Conservation (phyloP, 2,797 vertebrate species). For the Australoheros facetus region DNA sequence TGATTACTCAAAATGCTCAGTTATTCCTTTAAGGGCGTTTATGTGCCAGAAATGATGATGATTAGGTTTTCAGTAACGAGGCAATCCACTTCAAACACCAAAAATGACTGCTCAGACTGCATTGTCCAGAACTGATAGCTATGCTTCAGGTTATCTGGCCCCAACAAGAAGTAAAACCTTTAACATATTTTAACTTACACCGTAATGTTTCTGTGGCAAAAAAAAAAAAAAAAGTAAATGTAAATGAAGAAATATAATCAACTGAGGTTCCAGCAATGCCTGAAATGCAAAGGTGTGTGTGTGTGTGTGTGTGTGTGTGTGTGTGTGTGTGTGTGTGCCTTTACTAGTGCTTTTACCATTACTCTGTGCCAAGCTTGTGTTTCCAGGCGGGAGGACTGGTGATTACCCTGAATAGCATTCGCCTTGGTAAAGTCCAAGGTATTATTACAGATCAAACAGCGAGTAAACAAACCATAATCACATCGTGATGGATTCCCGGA, state of each 20-base stretch:
- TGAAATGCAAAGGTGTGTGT: background rate
- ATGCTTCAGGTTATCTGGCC: background rate
- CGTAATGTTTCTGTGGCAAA: background rate
- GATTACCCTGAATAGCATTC: conserved; percentile 18
- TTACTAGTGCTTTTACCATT: conserved; percentile 3
- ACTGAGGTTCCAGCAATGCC: background rate
- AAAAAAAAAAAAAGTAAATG: background rate
- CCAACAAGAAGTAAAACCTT: background rate
- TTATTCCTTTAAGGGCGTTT: conserved; percentile 4
- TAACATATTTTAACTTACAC: background rate
- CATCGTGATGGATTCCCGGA: conserved; percentile 29
- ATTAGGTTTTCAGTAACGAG: background rate
- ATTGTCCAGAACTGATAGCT: background rate
- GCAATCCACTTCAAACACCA: background rate
- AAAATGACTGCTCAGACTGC: background rate
- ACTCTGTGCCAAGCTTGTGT: background rate
- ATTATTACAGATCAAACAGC: conserved; percentile 43
- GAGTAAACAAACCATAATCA: conserved; percentile 57
- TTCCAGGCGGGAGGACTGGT: background rate
- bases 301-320: background rate
- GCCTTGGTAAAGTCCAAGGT: conserved; percentile 31
- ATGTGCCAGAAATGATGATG: conserved; percentile 7
- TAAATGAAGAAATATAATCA: background rate
- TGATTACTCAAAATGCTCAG: background rate
- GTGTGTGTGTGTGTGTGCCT: background rate